A percentile compares a stretch with the other conserved stretches of the same genome.
Evolutionary conservation across 2,888 invertebrate species (phyloP).

Genomic region (Kuschelorhynchus macadamiae): DNA sequence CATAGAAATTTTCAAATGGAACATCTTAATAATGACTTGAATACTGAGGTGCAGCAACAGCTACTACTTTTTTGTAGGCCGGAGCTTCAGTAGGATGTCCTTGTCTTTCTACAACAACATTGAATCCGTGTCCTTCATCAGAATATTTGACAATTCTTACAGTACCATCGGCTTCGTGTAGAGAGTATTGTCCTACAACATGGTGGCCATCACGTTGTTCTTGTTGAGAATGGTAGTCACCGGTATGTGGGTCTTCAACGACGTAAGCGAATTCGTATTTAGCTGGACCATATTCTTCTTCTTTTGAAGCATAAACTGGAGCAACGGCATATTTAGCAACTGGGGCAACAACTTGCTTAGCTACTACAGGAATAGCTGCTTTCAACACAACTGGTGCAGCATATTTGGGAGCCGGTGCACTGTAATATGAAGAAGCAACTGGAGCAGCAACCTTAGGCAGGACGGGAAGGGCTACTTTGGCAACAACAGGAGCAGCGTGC

Average conservation of each 20-base stretch:
- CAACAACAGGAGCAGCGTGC: no score
- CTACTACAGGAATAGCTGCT: conserved; percentile 27
- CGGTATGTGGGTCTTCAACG: conserved; percentile 72
- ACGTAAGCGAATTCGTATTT: conserved; percentile 74
- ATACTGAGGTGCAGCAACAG: conserved; percentile 34
- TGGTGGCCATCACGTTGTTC: conserved; percentile 72
- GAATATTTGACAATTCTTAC: conserved; percentile 73
- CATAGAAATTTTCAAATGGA: background rate
- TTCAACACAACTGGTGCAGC: conserved; percentile 31
- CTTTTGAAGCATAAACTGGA: conserved; percentile 23
- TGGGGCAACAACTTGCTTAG: conserved; percentile 40
- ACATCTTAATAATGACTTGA: conserved; percentile 10
- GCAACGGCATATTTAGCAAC: conserved; percentile 31
- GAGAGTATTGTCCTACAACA: conserved; percentile 73
- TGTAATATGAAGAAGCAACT: conserved; percentile 34
- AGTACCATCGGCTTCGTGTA: conserved; percentile 73
- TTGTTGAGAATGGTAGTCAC: conserved; percentile 72
- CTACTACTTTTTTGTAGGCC: conserved; percentile 45
- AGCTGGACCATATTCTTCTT: conserved; percentile 65
- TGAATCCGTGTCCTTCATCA: conserved; percentile 68
- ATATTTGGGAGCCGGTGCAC: conserved; percentile 33
- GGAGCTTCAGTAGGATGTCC: conserved; percentile 67
- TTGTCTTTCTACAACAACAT: conserved; percentile 65
- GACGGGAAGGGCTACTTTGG: no score
- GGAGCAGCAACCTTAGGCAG: background rate